Conservation (phyloP, 2,113 vertebrate genomes). For the Ploceus nigricollis region DNA sequence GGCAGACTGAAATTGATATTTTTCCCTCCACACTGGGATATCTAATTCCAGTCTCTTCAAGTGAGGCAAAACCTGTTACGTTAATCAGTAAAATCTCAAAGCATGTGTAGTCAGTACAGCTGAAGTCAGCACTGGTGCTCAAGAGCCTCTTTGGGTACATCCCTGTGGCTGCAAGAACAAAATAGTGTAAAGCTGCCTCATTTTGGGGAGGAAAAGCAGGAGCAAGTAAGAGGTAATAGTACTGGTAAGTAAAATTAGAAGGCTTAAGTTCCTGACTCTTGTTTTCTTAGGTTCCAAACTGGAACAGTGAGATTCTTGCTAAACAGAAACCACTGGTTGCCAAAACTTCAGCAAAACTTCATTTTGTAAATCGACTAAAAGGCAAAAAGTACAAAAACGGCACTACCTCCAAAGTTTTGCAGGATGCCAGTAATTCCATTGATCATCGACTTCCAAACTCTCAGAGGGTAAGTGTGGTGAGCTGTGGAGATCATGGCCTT, state of each 20-base stretch:
- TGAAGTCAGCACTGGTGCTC: not conserved
- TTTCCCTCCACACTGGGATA: not conserved
- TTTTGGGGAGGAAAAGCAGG: not conserved
- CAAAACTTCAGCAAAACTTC: slow-evolving; percentile 91
- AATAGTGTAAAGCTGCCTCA: not conserved
- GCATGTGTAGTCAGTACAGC: not conserved
- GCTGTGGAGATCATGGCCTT: not conserved
- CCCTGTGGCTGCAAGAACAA: not conserved
- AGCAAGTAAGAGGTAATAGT: not conserved
- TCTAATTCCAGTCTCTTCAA: not conserved
- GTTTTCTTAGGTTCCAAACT: slow-evolving; percentile 85
- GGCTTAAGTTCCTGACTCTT: not conserved
- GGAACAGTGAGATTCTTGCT: slow-evolving; percentile 88
- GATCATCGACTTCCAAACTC: slow-evolving; percentile 72
- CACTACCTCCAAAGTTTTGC: slow-evolving; percentile 84
- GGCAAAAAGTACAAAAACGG: slow-evolving; percentile 88
- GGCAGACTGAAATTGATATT: not conserved
- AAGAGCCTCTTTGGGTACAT: not conserved
- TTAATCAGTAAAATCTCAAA: not conserved
- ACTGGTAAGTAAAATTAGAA: not conserved
- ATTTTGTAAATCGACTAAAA: slow-evolving; percentile 90
- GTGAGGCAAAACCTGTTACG: not conserved
- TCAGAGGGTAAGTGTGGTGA: slow-evolving; percentile 78
- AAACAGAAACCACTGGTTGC: slow-evolving; percentile 86
- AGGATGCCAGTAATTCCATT: slow-evolving; percentile 90